Base-by-base conservation (phyloP, 2,888 invertebrate genomes). In the Maniola hyperantus region DNA sequence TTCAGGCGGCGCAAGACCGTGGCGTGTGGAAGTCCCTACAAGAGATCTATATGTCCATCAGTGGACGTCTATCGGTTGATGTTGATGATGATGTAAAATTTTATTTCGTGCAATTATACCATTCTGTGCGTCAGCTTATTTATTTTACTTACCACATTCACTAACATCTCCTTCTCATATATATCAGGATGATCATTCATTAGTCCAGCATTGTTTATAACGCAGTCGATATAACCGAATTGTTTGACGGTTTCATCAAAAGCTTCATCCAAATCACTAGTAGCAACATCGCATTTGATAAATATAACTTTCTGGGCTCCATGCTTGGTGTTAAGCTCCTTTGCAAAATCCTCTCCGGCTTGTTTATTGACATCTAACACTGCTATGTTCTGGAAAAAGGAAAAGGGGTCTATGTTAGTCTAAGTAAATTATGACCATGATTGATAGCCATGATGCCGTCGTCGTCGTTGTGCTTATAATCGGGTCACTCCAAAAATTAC, bases 141-240 rank as follows among this genome's bases (percentile, higher is more conserved):
- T 5, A 20, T 0, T 11, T 48, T 15, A 83, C 85, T 81, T 72
- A 90, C 90, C 72, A 89, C 78, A 77, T 91, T 91, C 11, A 91
- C 73, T 46, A 83, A 82, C 34, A 90, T 86, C 67, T 83, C 76
- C 66, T 86, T 88, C 61, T 84, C 72, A 71, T 83, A 88, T 0
- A 74, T 72, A 46, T 80, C 76, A 5, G 79, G 82, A 36, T 78
- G 78, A 61, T 91, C 90, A 42, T 88, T 88, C 83, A 89, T 81
- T 7, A 89, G 81, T 2, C 86, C 89, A 58, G 89, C 89, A 65
- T 84, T 83, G 69, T 89, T 89, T 8, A 89, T 74, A 0, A 89
- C 85, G 2, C 85, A 79, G 67, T 89, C 89, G 2, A 89, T 84
- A 50, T 84, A 83, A 1, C 79, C 84, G 54, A 77, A 76, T 46